phyloP scores from a whole-genome alignment of 2,797 vertebrate species.

The Sebastes hubbsi region DNA sequence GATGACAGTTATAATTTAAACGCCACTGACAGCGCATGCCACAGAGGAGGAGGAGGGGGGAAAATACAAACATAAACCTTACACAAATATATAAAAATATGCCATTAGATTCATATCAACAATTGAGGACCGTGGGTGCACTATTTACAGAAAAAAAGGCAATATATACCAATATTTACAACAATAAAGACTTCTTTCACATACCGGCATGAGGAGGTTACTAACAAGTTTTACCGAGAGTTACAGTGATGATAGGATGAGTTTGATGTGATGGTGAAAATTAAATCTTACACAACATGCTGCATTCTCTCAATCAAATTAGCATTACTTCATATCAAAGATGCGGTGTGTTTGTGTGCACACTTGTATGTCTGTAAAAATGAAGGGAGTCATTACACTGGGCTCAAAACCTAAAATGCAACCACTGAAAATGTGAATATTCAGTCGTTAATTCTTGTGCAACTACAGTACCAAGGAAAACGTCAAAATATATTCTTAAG shows the following conservation, averaged over 20 bases:
- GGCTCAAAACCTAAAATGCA: background rate
- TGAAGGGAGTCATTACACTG: background rate
- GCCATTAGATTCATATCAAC: conserved; percentile 88
- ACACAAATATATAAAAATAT: conserved; percentile 92
- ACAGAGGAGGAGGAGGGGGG: conserved; percentile 3
- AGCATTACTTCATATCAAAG: conserved; percentile 37
- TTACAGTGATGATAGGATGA: conserved; percentile 50
- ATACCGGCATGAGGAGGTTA: conserved; percentile 67
- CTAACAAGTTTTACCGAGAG: conserved; percentile 54
- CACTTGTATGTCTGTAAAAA: background rate
- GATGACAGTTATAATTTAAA: conserved; percentile 80
- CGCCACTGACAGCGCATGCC: conserved; percentile 67
- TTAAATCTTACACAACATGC: background rate
- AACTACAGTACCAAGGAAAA: background rate
- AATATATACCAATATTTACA: conserved; percentile 87
- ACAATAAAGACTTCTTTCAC: conserved; percentile 78
- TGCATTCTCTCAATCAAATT: conserved; percentile 16
- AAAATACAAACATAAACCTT: conserved; percentile 63
- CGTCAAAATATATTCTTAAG: conserved; percentile 16
- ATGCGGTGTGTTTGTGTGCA: background rate
- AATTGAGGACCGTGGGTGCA: conserved; percentile 81
- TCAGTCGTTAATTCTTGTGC: background rate
- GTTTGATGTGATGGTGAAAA: conserved; percentile 29
- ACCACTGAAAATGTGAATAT: background rate
- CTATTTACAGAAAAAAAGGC: conserved; percentile 87